A percentile compares a stretch with the other conserved stretches of the same genome.
Conservation (phyloP, 2,113 vertebrate species). For the Oreochromis niloticus region DNA sequence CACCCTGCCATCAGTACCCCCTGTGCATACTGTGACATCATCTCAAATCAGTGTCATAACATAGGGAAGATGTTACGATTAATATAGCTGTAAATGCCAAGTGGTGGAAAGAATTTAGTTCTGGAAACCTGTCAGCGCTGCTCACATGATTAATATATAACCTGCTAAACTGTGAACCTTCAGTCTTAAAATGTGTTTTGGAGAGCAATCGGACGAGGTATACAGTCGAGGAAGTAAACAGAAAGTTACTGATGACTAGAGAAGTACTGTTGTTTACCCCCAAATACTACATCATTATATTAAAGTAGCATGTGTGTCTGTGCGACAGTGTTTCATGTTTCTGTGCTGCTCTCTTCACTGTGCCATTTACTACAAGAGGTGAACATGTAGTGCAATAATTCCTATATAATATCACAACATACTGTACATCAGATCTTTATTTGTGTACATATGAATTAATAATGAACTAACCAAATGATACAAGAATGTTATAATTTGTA, state of each 20-base stretch:
- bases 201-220: neutral
- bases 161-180: slow-evolving; percentile 19
- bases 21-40: slow-evolving; percentile 3
- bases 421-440: slow-evolving; percentile 41
- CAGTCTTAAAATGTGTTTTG: neutral
- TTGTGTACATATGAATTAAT: slow-evolving; percentile 16
- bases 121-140: neutral
- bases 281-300: neutral
- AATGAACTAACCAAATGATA: neutral
- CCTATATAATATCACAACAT: neutral
- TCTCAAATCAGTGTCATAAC: neutral
- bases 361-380: slow-evolving; percentile 10
- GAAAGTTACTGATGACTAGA: neutral
- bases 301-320: slow-evolving; percentile 37
- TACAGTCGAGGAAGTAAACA: neutral
- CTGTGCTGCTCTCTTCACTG: slow-evolving; percentile 17
- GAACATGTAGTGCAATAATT: slow-evolving; percentile 49
- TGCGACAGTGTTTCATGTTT: neutral
- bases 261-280: neutral
- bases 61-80: slow-evolving; percentile 14
- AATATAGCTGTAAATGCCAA: slow-evolving; percentile 12
- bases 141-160: slow-evolving; percentile 7
- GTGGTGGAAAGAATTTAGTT: slow-evolving; percentile 13
- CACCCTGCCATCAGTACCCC: neutral
- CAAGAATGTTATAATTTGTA: neutral